Base-by-base conservation (phyloP, 1,140 invertebrate species). In the Chrysomallon squamiferum region DNA sequence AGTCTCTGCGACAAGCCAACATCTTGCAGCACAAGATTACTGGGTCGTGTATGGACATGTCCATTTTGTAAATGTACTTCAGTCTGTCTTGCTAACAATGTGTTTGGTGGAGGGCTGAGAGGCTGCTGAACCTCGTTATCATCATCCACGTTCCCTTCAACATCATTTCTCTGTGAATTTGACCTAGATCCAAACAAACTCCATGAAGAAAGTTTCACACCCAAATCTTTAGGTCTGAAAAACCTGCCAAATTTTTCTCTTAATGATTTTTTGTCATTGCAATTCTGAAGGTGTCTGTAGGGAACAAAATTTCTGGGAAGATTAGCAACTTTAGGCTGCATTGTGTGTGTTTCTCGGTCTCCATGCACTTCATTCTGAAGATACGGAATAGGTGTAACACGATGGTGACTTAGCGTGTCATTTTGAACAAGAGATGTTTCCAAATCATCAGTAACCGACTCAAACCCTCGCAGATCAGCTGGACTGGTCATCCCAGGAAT, bases 301-400 rank as follows among this genome's bases (percentile, higher is more conserved):
- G 50, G 50, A n/a, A 68, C 30, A 43, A 61, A 50, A 13, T 49
- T 69, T 13, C 79, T 74, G 56, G 73, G 85, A 50, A 78, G 85
- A 65, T 90, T 89, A 15, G 89, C 89, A 65, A 89, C 87, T 64
- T 90, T 87, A 7, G 88, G 86, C 30, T 83, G 61, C 25, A 38
- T 45, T 9, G 25, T 41, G 4, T 35, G 35, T 29, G 65, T 38
- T 25, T 59, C 41, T 35, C 47, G 38, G n/a, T 69, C 73, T 32
- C 62, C 68, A 62, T 64, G 76, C 68, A 76, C 91, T 20, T 90
- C 90, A 77, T 93, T 93, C 75, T 91, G 92, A 0, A 93, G 86
- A 70, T 91, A 93, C 0, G 92, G 90, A 72, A 93, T 89, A 0
- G 91, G 91, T 20, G 88, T 88, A 29, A 88, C 74, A 43, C 73